Percentiles rank a stretch among this genome's conserved stretches.
These are phyloP conservation scores for Nyleta sp. DNA, from an alignment of 2,888 invertebrate genomes.

Conservation along the genomic window DNA sequence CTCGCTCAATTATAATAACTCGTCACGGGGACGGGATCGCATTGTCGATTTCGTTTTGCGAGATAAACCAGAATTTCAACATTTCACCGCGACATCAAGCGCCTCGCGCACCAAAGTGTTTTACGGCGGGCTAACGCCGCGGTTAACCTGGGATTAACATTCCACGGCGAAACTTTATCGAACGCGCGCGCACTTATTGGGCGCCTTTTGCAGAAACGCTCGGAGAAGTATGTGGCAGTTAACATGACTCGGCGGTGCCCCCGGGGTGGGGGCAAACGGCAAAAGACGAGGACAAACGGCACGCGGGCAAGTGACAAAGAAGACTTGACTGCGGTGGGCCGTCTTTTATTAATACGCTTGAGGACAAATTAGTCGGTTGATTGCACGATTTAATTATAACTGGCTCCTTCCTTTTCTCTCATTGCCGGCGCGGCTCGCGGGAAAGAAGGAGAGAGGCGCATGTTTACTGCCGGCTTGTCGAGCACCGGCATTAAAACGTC, in stretches of 20 bases:
- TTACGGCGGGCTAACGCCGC: slow-evolving; percentile 42
- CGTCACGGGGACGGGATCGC: slow-evolving; percentile 53
- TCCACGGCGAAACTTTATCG: slow-evolving; percentile 54
- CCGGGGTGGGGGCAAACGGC: slow-evolving; percentile 64
- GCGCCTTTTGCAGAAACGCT: slow-evolving; percentile 47
- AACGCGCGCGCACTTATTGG: slow-evolving; percentile 53
- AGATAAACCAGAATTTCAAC: slow-evolving; percentile 64
- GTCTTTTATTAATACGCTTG: slow-evolving; percentile 79
- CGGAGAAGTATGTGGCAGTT: slow-evolving; percentile 59
- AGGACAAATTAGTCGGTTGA: slow-evolving; percentile 81
- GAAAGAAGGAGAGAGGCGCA: slow-evolving; percentile 50
- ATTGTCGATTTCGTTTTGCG: slow-evolving; percentile 61
- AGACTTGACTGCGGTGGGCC: slow-evolving; percentile 60
- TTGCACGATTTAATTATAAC: slow-evolving; percentile 81
- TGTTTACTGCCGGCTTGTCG: slow-evolving; percentile 73
- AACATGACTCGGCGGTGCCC: slow-evolving; percentile 44
- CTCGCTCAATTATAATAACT: slow-evolving; percentile 64
- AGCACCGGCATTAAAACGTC: slow-evolving; percentile 78
- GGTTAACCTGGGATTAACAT: slow-evolving; percentile 61
- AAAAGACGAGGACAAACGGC: slow-evolving; percentile 31
- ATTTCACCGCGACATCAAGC: slow-evolving; percentile 56
- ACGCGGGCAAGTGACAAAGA: slow-evolving; percentile 28
- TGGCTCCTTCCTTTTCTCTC: slow-evolving; percentile 67
- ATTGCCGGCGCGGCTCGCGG: slow-evolving; percentile 58
- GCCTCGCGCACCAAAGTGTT: slow-evolving; percentile 57